Base-by-base conservation (phyloP, 2,888 invertebrate genomes). In the Allygus modestus region DNA sequence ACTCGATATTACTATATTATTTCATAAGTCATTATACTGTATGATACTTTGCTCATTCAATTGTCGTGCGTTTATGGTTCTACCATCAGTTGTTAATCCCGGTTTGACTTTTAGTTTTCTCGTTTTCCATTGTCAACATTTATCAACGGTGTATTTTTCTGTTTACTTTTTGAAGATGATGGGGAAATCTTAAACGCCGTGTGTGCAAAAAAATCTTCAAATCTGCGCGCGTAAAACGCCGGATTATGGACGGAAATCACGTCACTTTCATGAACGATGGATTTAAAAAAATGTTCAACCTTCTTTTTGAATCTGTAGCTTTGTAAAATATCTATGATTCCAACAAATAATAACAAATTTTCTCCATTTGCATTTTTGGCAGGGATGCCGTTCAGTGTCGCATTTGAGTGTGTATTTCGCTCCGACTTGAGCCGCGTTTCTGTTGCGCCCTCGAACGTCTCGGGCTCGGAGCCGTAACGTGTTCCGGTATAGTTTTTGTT, bases 201-300 rank as follows among this genome's bases (percentile, higher is more conserved):
- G 91, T 97, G 96, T 84, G 96, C 96, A 97, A 99, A 98, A 91
- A 99, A 99, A 90, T 96, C 97, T 91, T 98, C 96, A 92, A 99
- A 99, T 90, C 99, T 94, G 92, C 97, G 96, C 88, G 99, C 98
- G 93, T 99, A 99, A 93, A 99, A 99, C 90, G 96, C 97, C 77
- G 99, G 99, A 89, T 99, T 94, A 92, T 99, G 99, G 87, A 99
- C 99, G 75, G 99, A 99, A 81, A 99, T 99, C 11, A 99, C 98
- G 91, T 99, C 99, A 91, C 98, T 98, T 91, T 97, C 99, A 90
- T 99, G 98, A 88, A 99, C 96, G 93, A 99, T 97, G 89, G 98
- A 97, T 92, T 99, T 99, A 94, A 98, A 97, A 46, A 98, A 98
- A 91, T 99, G 99, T 90, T 99, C 99, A 88, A 99, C 92, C 91